Evolutionary conservation across 2,888 invertebrate genomes (phyloP).

Genomic region (Dynastes grantii): DNA sequence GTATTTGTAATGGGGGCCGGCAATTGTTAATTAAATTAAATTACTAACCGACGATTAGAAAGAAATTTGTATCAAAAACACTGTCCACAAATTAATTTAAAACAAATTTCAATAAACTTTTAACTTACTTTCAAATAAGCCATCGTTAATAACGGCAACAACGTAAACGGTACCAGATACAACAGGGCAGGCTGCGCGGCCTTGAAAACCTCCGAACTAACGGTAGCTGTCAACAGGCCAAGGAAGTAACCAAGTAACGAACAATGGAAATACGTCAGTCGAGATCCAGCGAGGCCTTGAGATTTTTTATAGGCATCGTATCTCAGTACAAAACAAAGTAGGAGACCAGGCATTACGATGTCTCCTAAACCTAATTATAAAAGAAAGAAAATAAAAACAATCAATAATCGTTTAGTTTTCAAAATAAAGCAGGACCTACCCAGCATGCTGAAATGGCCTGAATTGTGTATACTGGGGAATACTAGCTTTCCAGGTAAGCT

Average conservation of each 20-base stretch:
- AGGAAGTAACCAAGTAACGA: slow-evolving; percentile 97
- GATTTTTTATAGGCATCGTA: slow-evolving; percentile 98
- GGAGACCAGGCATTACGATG: slow-evolving; percentile 95
- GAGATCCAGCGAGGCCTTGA: slow-evolving; percentile 74
- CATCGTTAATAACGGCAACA: slow-evolving; percentile 96
- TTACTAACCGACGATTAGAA: too few species aligned
- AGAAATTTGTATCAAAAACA: too few species aligned
- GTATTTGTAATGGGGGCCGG: too few species aligned
- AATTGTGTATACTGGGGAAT: slow-evolving; percentile 96
- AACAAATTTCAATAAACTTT: background rate
- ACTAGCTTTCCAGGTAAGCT: slow-evolving; percentile 97
- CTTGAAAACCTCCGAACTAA: slow-evolving; percentile 98
- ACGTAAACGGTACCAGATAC: slow-evolving; percentile 97
- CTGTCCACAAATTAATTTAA: too few species aligned
- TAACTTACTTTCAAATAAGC: slow-evolving; percentile 92
- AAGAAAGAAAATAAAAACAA: background rate
- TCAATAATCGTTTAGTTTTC: background rate
- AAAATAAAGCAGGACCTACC: slow-evolving; percentile 65
- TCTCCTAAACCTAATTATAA: slow-evolving; percentile 77
- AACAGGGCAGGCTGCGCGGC: slow-evolving; percentile 98
- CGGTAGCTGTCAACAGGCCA: slow-evolving; percentile 96
- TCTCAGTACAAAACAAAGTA: slow-evolving; percentile 96
- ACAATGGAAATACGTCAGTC: slow-evolving; percentile 97
- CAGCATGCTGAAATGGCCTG: slow-evolving; percentile 98
- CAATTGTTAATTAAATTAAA: too few species aligned